A percentile compares a stretch with the other conserved stretches of the same genome.
Conservation (phyloP, 2,888 invertebrate genomes). For the Toxonevra muliebris region DNA sequence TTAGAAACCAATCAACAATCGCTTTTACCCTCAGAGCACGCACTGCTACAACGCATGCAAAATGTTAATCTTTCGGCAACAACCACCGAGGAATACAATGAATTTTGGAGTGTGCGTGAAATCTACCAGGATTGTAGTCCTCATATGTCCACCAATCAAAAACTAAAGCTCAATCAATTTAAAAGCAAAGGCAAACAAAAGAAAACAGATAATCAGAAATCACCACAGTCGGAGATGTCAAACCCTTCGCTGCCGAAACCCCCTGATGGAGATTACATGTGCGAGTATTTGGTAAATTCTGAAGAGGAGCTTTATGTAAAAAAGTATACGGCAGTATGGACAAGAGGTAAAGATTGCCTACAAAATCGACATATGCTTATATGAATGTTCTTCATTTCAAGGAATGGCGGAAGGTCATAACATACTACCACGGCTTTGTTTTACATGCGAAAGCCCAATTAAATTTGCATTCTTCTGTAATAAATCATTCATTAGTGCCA, state of each 20-base stretch:
- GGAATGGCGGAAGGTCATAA: conserved; percentile 50
- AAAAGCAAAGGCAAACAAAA: not conserved
- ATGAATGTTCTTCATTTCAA: conserved; percentile 21
- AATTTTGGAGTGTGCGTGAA: conserved; percentile 70
- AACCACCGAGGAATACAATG: conserved; percentile 63
- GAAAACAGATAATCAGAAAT: conserved; percentile 6
- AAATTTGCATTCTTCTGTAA: conserved; percentile 82
- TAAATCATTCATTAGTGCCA: conserved; percentile 64
- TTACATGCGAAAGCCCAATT: conserved; percentile 83
- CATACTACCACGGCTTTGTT: conserved; percentile 68
- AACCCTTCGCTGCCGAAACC: not conserved
- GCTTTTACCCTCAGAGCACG: conserved; percentile 69
- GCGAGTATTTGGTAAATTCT: conserved; percentile 64
- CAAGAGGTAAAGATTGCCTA: conserved; percentile 66
- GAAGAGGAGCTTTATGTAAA: conserved; percentile 91
- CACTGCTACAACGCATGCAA: conserved; percentile 76
- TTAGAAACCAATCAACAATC: conserved; percentile 67
- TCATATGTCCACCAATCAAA: not conserved
- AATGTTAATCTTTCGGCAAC: conserved; percentile 80
- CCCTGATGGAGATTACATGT: conserved; percentile 50
- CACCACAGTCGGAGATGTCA: too few species aligned
- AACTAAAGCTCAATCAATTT: not conserved
- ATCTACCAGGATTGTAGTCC: conserved; percentile 67
- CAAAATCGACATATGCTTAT: not conserved
- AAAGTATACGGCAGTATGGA: conserved; percentile 86